Evolutionary conservation across 2,113 vertebrate genomes (phyloP).

Genomic region (Hydrochoerus hydrochaeris): DNA sequence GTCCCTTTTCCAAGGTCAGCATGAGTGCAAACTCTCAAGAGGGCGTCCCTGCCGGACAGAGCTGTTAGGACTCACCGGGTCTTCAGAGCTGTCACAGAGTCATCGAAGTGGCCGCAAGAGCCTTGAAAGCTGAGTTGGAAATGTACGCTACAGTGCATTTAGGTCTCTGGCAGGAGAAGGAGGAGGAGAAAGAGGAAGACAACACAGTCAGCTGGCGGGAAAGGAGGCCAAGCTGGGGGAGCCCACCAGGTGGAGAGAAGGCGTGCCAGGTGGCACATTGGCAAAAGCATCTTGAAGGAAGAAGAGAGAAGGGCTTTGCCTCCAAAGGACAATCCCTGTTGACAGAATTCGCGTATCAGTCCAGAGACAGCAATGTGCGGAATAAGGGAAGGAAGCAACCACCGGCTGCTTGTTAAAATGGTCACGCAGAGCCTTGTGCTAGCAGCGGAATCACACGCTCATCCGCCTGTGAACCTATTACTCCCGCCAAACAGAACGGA

Average conservation of each 20-base stretch:
- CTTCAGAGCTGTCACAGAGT: not conserved
- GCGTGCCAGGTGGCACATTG: fast-evolving
- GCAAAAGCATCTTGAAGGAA: too few relatives aligned
- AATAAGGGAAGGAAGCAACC: not conserved
- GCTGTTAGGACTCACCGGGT: not conserved
- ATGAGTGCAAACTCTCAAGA: fast-evolving
- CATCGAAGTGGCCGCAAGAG: fast-evolving
- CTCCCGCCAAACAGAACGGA: not conserved
- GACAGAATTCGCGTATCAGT: not conserved
- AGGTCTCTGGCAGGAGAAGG: fast-evolving
- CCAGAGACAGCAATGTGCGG: not conserved
- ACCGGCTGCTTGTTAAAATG: fast-evolving
- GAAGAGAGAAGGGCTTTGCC: not conserved
- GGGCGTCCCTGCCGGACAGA: not conserved
- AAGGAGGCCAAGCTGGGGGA: fast-evolving
- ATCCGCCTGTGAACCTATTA: fast-evolving
- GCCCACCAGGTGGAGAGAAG: not conserved
- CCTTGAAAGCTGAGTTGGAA: fast-evolving
- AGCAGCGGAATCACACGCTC: fast-evolving
- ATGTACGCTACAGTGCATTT: fast-evolving
- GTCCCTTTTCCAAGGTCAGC: not conserved
- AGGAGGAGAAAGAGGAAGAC: too few relatives aligned
- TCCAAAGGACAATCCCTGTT: not conserved
- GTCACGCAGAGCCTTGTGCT: not conserved
- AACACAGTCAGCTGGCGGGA: not conserved